Evolutionary conservation across 2,888 invertebrate genomes (phyloP).

Genomic region (Limnephilus lunatus): DNA sequence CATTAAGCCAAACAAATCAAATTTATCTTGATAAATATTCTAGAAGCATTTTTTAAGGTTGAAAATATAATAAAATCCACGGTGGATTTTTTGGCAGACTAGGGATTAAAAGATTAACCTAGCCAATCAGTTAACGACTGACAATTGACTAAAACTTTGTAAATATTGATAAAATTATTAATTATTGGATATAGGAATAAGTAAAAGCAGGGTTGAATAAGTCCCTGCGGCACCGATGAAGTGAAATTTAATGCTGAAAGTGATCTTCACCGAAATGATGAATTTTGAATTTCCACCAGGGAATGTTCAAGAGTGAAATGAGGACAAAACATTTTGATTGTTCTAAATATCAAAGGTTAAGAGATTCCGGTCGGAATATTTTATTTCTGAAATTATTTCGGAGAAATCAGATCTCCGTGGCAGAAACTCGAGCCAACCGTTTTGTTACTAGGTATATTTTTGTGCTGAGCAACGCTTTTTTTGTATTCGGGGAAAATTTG

Average conservation of each 20-base stretch:
- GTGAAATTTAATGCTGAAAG: background rate
- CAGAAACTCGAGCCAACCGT: background rate
- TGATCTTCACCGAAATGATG: background rate
- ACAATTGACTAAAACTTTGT: background rate
- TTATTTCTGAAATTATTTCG: background rate
- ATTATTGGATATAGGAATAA: background rate
- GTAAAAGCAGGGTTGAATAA: background rate
- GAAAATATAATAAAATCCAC: no score
- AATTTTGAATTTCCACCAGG: background rate
- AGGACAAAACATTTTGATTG: slow-evolving; percentile 2
- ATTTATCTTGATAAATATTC: no score
- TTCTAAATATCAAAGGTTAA: slow-evolving; percentile 2
- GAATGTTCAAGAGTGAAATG: background rate
- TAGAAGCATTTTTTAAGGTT: no score
- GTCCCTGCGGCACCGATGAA: background rate
- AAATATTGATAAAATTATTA: background rate
- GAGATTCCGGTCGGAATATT: background rate
- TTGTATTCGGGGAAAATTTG: background rate
- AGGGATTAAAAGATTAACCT: no score
- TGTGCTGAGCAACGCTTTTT: background rate
- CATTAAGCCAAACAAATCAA: no score
- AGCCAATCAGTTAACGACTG: background rate
- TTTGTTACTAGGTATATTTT: background rate
- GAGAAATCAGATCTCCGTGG: background rate
- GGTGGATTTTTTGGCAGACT: no score